Evolutionary conservation across 1,140 invertebrate species (phyloP).

Genomic region (Drusus annulatus): DNA sequence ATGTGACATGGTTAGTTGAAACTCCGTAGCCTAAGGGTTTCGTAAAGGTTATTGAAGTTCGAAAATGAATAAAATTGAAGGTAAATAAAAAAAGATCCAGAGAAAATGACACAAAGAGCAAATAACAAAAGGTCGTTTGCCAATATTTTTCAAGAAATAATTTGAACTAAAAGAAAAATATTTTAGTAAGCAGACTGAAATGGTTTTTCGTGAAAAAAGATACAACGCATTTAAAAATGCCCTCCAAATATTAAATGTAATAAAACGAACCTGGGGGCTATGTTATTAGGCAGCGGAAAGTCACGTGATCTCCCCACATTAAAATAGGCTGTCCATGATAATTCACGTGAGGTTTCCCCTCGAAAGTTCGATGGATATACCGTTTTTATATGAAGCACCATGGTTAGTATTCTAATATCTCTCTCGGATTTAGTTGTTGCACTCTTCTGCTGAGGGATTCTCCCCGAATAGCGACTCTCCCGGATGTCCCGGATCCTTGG

Average conservation of each 20-base stretch:
- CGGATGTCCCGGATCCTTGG: slow-evolving; percentile 12
- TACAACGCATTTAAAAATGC: slow-evolving; percentile 19
- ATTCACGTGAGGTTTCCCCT: slow-evolving; percentile 44
- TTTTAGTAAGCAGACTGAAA: no score
- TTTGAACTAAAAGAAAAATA: no score
- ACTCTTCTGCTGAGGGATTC: slow-evolving; percentile 6
- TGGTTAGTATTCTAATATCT: neutral
- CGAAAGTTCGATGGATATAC: slow-evolving; percentile 37
- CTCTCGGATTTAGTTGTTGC: neutral
- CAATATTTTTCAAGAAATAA: no score
- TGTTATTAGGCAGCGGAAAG: slow-evolving; percentile 48
- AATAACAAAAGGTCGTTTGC: no score
- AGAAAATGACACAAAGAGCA: no score
- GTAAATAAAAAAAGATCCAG: no score
- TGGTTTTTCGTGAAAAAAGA: neutral
- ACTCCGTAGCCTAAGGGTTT: no score
- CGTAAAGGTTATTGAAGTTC: no score
- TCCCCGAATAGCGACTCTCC: neutral
- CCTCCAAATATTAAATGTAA: slow-evolving; percentile 47
- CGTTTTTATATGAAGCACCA: slow-evolving; percentile 34
- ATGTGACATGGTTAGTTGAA: no score
- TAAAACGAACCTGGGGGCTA: slow-evolving; percentile 24
- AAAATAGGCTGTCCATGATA: slow-evolving; percentile 48
- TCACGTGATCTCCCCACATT: slow-evolving; percentile 49
- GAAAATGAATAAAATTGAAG: no score